Conservation (phyloP, 2,888 invertebrate genomes). For the Hypolimnas misippus region DNA sequence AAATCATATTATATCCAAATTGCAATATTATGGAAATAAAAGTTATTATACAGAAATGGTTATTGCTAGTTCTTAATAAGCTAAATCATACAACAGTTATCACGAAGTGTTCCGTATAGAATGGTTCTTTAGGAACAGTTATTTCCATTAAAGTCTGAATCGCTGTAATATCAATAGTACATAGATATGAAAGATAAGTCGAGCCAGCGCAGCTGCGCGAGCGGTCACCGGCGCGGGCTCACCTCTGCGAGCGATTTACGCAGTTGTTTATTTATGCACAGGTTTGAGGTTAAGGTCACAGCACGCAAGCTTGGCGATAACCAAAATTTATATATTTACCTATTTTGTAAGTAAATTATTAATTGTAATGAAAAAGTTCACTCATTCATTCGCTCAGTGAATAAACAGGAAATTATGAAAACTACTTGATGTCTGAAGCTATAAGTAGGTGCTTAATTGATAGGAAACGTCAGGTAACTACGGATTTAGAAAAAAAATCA, state of each 20-base stretch:
- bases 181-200: conserved; percentile 40
- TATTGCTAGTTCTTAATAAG: background rate
- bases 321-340: background rate
- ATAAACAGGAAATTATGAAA: too few species aligned
- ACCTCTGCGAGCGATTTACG: conserved; percentile 50
- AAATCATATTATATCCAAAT: too few species aligned
- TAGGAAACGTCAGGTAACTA: too few species aligned
- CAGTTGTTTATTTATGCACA: conserved; percentile 40
- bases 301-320: background rate
- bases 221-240: conserved; percentile 53
- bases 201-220: conserved; percentile 59
- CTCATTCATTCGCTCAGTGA: too few species aligned
- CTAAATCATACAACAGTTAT: background rate
- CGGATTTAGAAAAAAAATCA: too few species aligned
- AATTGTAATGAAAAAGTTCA: too few species aligned
- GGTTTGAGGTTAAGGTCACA: conserved; percentile 17
- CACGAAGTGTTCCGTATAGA: background rate
- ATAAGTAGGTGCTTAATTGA: too few species aligned
- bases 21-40: too few species aligned
- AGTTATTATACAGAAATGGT: too few species aligned
- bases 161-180: conserved; percentile 5
- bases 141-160: conserved; percentile 8
- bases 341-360: too few species aligned
- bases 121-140: background rate
- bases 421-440: too few species aligned